phyloP scores from a whole-genome alignment of 1,140 invertebrate genomes.

The Galleria mellonella region DNA sequence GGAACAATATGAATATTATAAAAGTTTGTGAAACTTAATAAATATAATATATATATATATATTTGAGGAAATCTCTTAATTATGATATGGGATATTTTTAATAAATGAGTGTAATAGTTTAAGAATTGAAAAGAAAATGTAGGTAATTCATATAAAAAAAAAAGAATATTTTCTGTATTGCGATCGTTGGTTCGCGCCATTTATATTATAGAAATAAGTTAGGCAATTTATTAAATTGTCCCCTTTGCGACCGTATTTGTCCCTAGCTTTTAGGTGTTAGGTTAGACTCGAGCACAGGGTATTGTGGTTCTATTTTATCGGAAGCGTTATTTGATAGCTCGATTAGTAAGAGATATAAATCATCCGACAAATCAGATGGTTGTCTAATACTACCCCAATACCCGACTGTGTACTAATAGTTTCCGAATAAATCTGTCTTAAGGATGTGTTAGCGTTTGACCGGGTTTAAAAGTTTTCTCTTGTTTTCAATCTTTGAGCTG shows the following conservation, averaged over 20 bases:
- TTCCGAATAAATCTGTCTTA: slow-evolving; percentile 58
- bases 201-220: not conserved
- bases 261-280: slow-evolving; percentile 67
- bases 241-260: slow-evolving; percentile 65
- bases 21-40: not conserved
- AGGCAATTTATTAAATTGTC: slow-evolving; percentile 43
- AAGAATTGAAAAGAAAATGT: too few species aligned
- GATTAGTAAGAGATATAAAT: slow-evolving; percentile 49
- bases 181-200: not conserved
- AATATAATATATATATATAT: not conserved
- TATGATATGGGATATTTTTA: too few species aligned
- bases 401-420: slow-evolving; percentile 54
- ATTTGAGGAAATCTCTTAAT: too few species aligned
- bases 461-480: slow-evolving; percentile 23
- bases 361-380: slow-evolving; percentile 38
- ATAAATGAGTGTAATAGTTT: too few species aligned
- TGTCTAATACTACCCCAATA: slow-evolving; percentile 71
- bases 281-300: slow-evolving; percentile 69
- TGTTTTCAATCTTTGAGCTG: not conserved
- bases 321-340: slow-evolving; percentile 53
- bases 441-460: slow-evolving; percentile 43
- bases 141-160: not conserved
- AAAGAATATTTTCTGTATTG: not conserved
- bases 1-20: slow-evolving; percentile 29
- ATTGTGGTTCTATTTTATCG: slow-evolving; percentile 71